These are phyloP conservation scores for Siderastrea radians DNA, from an alignment of 92 coral and sea anemone genomes.

Conservation along the genomic window DNA sequence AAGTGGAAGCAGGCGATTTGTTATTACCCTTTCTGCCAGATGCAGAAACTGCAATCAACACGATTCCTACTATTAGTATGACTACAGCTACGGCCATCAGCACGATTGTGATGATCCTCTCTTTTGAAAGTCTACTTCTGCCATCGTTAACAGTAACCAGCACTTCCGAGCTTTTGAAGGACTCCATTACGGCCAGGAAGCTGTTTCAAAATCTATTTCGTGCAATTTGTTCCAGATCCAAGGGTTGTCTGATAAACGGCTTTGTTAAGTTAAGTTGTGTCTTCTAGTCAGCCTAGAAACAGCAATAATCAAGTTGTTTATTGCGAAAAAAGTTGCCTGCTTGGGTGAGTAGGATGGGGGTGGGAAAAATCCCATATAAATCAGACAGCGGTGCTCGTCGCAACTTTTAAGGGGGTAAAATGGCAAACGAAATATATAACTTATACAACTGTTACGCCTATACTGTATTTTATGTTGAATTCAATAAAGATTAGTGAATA, in stretches of 20 bases:
- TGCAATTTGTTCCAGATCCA: not conserved
- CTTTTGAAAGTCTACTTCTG: not conserved
- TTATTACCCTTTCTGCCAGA: not conserved
- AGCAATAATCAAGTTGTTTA: too few species aligned
- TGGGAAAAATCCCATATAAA: too few species aligned
- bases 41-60: conserved; percentile 44
- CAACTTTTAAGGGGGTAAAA: too few species aligned
- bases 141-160: not conserved
- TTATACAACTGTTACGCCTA: too few species aligned
- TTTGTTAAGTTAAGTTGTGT: not conserved
- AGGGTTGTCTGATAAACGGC: not conserved
- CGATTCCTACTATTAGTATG: conserved; percentile 53
- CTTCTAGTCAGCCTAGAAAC: too few species aligned
- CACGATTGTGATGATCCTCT: not conserved
- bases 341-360: too few species aligned
- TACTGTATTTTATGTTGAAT: too few species aligned
- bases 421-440: too few species aligned
- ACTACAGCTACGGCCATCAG: conserved; percentile 39
- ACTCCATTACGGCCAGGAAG: not conserved
- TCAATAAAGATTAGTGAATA: too few species aligned
- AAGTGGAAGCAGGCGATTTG: not conserved
- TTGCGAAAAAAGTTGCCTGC: too few species aligned
- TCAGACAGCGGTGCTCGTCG: too few species aligned
- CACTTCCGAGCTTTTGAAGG: conserved; percentile 3
- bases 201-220: not conserved